Evolutionary conservation across 2,113 vertebrate species (phyloP), one percentile per base, ranked within the genome.

Genomic region (Pseudorhombus dupliciocellatus): DNA sequence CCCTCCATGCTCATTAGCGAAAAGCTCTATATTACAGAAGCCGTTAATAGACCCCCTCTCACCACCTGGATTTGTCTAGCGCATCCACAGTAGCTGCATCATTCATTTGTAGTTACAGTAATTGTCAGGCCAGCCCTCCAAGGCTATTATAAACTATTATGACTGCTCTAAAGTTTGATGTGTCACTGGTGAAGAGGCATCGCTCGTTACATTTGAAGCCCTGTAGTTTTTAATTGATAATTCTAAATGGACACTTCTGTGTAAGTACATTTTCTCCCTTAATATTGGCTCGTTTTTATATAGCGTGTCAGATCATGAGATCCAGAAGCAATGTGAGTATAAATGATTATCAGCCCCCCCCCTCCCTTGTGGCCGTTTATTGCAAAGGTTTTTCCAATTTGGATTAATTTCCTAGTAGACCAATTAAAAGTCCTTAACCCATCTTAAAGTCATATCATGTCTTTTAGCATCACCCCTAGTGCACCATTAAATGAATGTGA

Each of bases 1-100:
- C 26, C 42, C 56, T 70, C 58, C 18, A 3, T 56, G 65, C 50
- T 85, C 80, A 85, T 88, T 85, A 85, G 62, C 54, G 53, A 70
- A 73, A 77, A 59, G 28, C 51, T 60, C 21, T 51, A 46, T 56
- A n/a, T 65, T 74, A 31, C 30, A 56, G 25, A 56, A 54, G 21
- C 15, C 12, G 25, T 68, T 62, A 74, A 60, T 51, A 59, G 31
- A 2, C 9, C 9, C 34, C 34, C 12, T 26, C 21, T 78, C 31
- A 22, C 57, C 21, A 55, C 63, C 48, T 63, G 42, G 42, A 44
- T 72, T 66, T 30, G 52, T 71, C 37, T 22, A 28, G 68, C 11
- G 30, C n/a, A 50, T 26, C 21, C 0, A 4, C 57, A 10, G 42
- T n/a, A 30, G 30, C 26, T 55, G 48, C 24, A 46, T 75, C 71